These are phyloP conservation scores for Tachyglossus aculeatus DNA, from an alignment of 2,797 vertebrate species.

Conservation along the genomic window DNA sequence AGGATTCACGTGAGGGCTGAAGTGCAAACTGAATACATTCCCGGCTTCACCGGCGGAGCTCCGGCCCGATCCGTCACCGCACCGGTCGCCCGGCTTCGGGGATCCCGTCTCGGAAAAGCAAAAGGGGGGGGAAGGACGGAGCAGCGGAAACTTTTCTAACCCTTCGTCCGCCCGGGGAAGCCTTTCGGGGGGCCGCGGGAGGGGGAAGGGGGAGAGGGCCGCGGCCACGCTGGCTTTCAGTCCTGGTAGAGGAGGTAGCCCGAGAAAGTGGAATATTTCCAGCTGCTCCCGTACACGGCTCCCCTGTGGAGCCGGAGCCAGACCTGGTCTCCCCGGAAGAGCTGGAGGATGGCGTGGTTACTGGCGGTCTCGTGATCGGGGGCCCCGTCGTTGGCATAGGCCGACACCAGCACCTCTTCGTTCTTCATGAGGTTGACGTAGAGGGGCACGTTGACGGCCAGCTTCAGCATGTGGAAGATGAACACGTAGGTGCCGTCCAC, in stretches of 20 bases:
- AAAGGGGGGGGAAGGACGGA: constrained; percentile 51
- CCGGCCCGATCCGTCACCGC: constrained; percentile 79
- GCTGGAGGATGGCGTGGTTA: constrained; percentile 92
- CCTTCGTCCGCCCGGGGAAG: too few species aligned
- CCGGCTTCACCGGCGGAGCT: constrained; percentile 80
- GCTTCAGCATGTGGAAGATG: constrained; percentile 96
- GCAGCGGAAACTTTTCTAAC: constrained; percentile 59
- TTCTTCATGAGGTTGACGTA: constrained; percentile 98
- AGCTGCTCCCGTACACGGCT: constrained; percentile 96
- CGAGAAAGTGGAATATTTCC: constrained; percentile 99
- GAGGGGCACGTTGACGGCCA: constrained; percentile 93
- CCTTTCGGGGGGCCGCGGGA: background rate
- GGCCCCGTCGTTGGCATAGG: constrained; percentile 95
- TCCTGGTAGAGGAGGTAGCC: constrained; percentile 97
- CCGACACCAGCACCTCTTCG: constrained; percentile 94
- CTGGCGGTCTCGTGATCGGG: constrained; percentile 97
- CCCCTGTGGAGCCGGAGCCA: constrained; percentile 95
- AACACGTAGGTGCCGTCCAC: constrained; percentile 93
- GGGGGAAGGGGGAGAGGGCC: background rate
- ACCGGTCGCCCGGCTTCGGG: constrained; percentile 69
- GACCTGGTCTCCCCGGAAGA: constrained; percentile 94
- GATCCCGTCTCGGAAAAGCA: constrained; percentile 62
- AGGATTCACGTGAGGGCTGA: too few species aligned
- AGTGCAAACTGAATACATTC: constrained; percentile 82
- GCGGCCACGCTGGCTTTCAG: constrained; percentile 75